These are phyloP conservation scores for Andrena bicolor DNA, from an alignment of 2,888 invertebrate genomes.

Conservation along the genomic window DNA sequence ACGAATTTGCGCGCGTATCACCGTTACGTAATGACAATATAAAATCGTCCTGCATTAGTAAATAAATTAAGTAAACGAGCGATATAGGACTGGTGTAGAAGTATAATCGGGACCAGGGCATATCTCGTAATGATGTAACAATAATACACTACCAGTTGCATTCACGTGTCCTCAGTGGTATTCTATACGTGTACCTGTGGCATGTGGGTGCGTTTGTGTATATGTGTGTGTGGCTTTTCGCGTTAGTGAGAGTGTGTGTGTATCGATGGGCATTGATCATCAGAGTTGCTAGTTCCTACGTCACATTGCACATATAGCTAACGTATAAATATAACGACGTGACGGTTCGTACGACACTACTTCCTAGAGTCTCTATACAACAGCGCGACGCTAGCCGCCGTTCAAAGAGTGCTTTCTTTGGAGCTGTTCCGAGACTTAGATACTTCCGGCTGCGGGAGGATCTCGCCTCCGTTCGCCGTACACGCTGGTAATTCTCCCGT, in stretches of 20 bases:
- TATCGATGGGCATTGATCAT: slow-evolving; percentile 67
- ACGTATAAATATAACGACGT: slow-evolving; percentile 83
- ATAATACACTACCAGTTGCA: slow-evolving; percentile 79
- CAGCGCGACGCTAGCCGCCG: slow-evolving; percentile 82
- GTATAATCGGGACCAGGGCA: slow-evolving; percentile 65
- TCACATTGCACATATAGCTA: slow-evolving; percentile 82
- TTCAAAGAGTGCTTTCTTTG: slow-evolving; percentile 73
- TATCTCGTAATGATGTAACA: slow-evolving; percentile 72
- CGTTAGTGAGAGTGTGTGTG: slow-evolving; percentile 14
- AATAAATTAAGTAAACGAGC: slow-evolving; percentile 83
- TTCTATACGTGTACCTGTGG: slow-evolving; percentile 16
- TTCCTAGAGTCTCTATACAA: slow-evolving; percentile 82
- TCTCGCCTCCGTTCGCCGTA: not conserved
- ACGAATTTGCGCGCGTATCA: slow-evolving; percentile 69
- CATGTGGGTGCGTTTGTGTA: slow-evolving; percentile 52
- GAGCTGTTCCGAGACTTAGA: slow-evolving; percentile 53
- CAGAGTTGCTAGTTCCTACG: slow-evolving; percentile 80
- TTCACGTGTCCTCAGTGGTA: slow-evolving; percentile 33
- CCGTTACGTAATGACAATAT: slow-evolving; percentile 75
- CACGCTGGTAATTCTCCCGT: slow-evolving; percentile 17
- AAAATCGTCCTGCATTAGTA: slow-evolving; percentile 79
- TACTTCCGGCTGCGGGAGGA: slow-evolving; percentile 7
- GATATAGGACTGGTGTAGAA: slow-evolving; percentile 71
- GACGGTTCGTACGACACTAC: slow-evolving; percentile 78
- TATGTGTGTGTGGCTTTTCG: slow-evolving; percentile 38